These are phyloP conservation scores for Chrysogorgia sp. DNA, from an alignment of 92 coral and sea anemone genomes.

Conservation along the genomic window DNA sequence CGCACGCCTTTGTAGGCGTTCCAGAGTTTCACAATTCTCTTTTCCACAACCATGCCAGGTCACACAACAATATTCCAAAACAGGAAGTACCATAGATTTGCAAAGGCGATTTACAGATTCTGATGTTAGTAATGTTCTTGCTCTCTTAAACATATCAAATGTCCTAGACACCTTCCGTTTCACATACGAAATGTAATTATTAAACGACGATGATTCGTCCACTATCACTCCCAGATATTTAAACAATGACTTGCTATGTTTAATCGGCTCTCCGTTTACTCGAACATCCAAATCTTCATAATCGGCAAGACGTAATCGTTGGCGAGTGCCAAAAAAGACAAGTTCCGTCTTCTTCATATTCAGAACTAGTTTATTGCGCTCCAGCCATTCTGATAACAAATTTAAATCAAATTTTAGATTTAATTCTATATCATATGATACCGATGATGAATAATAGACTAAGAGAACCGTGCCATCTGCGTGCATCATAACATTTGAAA, in stretches of 20 bases:
- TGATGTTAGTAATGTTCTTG: constrained; percentile 22
- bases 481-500: too few relatives aligned
- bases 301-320: not conserved
- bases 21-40: not conserved
- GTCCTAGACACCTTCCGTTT: constrained; percentile 36
- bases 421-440: too few relatives aligned
- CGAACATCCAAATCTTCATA: not conserved
- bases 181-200: constrained; percentile 31
- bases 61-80: constrained; percentile 24
- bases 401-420: too few relatives aligned
- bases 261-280: constrained; percentile 14
- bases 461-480: too few relatives aligned
- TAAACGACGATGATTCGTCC: constrained; percentile 30
- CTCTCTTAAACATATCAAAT: constrained; percentile 27
- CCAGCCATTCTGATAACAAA: too few relatives aligned
- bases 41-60: constrained; percentile 21
- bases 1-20: constrained; percentile 11
- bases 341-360: not conserved
- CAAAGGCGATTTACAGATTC: constrained; percentile 39
- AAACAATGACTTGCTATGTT: constrained; percentile 13
- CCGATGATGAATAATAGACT: too few relatives aligned
- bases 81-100: constrained; percentile 33
- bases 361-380: too few relatives aligned
- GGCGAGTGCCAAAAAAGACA: not conserved
- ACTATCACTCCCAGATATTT: constrained; percentile 37